Evolutionary conservation across 2,797 vertebrate genomes (phyloP).

Genomic region (Percopsis omiscomaycus): DNA sequence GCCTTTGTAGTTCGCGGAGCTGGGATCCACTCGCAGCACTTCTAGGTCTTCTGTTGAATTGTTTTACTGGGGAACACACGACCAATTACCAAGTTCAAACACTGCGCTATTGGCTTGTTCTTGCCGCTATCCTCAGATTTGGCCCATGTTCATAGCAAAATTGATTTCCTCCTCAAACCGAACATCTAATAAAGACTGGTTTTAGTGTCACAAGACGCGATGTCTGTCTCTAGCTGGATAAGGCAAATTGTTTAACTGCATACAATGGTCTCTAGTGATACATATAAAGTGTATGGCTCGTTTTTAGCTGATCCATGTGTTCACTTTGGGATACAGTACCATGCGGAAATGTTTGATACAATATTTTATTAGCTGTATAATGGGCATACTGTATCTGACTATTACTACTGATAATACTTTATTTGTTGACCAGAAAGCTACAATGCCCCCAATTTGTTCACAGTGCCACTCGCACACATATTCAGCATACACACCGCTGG

Average conservation of each 20-base stretch:
- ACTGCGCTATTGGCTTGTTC: constrained; percentile 61
- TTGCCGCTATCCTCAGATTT: constrained; percentile 65
- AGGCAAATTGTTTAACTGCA: constrained; percentile 26
- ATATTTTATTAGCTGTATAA: too few relatives aligned
- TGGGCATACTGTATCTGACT: too few relatives aligned
- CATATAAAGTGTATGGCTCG: neutral
- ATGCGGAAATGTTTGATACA: too few relatives aligned
- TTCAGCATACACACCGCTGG: constrained; percentile 2
- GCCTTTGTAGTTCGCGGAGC: constrained; percentile 71
- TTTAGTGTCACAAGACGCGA: constrained; percentile 41
- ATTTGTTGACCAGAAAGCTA: neutral
- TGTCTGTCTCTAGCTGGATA: constrained; percentile 45
- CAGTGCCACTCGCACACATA: neutral
- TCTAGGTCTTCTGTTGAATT: constrained; percentile 66
- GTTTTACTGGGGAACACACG: constrained; percentile 65
- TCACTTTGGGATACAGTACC: neutral
- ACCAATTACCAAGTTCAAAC: constrained; percentile 77
- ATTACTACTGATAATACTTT: neutral
- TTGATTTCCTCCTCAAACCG: constrained; percentile 42
- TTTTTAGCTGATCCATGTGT: neutral
- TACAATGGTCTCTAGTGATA: neutral
- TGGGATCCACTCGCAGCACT: constrained; percentile 72
- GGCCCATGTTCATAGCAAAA: constrained; percentile 48
- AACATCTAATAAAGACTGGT: constrained; percentile 53
- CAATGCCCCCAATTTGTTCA: neutral